Percentiles rank a stretch among this genome's conserved stretches.
These are phyloP conservation scores for Halocaridina rubra DNA, from an alignment of 2,888 invertebrate species.

Conservation along the genomic window DNA sequence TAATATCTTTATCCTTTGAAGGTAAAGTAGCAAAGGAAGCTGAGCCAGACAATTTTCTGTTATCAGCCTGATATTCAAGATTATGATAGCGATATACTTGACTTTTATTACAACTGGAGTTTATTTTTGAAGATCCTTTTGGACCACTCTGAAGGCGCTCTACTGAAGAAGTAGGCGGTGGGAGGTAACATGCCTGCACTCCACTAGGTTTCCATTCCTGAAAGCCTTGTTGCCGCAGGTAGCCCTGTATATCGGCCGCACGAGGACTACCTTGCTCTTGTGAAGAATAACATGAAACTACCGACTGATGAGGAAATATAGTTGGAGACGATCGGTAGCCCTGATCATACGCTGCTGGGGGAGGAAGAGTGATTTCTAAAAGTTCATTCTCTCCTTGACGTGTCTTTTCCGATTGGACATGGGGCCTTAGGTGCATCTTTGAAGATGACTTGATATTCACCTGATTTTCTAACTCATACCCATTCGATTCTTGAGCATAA, in stretches of 20 bases:
- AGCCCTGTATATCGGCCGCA: not conserved
- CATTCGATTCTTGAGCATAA: constrained; percentile 20
- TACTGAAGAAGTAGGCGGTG: not conserved
- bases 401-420: constrained; percentile 14
- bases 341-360: constrained; percentile 45
- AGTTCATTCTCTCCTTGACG: constrained; percentile 33
- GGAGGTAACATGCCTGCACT: not conserved
- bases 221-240: constrained; percentile 22
- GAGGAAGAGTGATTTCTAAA: constrained; percentile 44
- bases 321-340: constrained; percentile 37
- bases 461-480: constrained; percentile 13
- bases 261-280: constrained; percentile 7
- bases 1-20: constrained; percentile 9
- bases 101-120: too few species aligned
- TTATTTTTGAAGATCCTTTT: constrained; percentile 32
- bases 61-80: not conserved
- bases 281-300: constrained; percentile 8
- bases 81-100: constrained; percentile 24
- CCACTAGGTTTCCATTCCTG: constrained; percentile 28
- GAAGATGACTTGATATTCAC: too few species aligned
- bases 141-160: constrained; percentile 4
- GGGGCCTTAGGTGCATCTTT: not conserved
- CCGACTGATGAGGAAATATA: not conserved
- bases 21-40: constrained; percentile 33
- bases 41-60: not conserved